Percentiles rank a stretch among this genome's conserved stretches.
These are phyloP conservation scores for Pitta sordida DNA, from an alignment of 2,113 vertebrate genomes.

Conservation along the genomic window DNA sequence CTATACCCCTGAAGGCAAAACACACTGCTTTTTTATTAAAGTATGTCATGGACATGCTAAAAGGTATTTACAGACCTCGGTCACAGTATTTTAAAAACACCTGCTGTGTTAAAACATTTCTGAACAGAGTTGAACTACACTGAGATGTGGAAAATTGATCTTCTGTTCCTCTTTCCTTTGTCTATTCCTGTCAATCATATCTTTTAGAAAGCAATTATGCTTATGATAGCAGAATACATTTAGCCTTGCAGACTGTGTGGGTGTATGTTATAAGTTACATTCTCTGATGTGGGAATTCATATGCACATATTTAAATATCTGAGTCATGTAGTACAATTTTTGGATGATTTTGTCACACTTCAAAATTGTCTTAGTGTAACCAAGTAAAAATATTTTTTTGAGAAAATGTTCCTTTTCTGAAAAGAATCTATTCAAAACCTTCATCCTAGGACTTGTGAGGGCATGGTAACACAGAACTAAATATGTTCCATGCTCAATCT, in stretches of 20 bases:
- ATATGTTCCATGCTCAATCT: neutral
- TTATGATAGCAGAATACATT: neutral
- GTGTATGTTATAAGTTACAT: neutral
- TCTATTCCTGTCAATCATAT: neutral
- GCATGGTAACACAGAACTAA: neutral
- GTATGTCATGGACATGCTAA: conserved; percentile 46
- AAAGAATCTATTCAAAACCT: neutral
- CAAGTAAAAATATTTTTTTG: neutral
- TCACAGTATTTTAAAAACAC: conserved; percentile 58
- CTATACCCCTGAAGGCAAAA: conserved; percentile 58
- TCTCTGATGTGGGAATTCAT: neutral
- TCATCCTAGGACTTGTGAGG: neutral
- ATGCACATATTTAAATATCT: neutral
- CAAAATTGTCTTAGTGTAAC: neutral
- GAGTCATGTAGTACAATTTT: neutral
- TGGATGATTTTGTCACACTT: neutral
- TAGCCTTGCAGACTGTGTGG: neutral
- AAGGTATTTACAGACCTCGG: conserved; percentile 46
- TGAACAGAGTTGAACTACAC: conserved; percentile 2
- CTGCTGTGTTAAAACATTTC: conserved; percentile 24
- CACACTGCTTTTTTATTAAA: conserved; percentile 42
- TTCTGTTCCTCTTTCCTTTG: conserved; percentile 8
- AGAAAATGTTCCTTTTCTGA: neutral
- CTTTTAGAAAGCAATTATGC: neutral
- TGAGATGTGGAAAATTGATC: neutral